Percentiles rank a stretch among this genome's conserved stretches.
Evolutionary conservation across 2,888 invertebrate species (phyloP).

Genomic region (Sphaeridia pumilis): DNA sequence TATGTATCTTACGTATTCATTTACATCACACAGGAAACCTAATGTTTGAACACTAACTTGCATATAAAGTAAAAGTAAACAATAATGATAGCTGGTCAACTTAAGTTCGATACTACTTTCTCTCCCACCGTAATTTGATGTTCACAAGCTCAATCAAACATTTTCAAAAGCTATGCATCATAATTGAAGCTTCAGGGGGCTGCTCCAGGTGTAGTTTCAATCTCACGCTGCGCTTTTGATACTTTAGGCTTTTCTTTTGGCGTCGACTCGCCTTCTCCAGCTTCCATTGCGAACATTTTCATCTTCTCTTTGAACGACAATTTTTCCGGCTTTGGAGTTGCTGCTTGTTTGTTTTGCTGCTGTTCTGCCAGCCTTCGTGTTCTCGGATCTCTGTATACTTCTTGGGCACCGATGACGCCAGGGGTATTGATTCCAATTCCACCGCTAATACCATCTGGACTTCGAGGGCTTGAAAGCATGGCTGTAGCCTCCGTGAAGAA

Average conservation of each 20-base stretch:
- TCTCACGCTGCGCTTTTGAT: constrained; percentile 87
- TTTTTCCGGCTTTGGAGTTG: constrained; percentile 66
- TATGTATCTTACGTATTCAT: too few species aligned
- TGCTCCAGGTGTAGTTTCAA: constrained; percentile 59
- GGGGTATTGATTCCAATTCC: constrained; percentile 60
- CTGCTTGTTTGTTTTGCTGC: constrained; percentile 50
- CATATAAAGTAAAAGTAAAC: too few species aligned
- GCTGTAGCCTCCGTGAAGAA: constrained; percentile 48
- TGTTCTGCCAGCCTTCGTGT: constrained; percentile 72
- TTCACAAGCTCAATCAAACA: too few species aligned
- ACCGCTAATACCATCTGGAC: constrained; percentile 46
- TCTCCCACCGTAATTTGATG: too few species aligned
- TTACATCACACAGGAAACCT: too few species aligned
- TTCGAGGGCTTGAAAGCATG: constrained; percentile 62
- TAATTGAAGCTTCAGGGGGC: too few species aligned
- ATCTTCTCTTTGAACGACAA: constrained; percentile 97
- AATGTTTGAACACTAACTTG: too few species aligned
- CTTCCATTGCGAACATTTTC: constrained; percentile 98
- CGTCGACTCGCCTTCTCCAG: constrained; percentile 81
- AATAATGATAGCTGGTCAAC: too few species aligned
- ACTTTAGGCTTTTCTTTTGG: constrained; percentile 93
- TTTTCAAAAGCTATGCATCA: too few species aligned
- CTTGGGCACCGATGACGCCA: constrained; percentile 90
- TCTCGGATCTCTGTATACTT: constrained; percentile 64
- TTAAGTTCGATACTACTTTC: too few species aligned